These are phyloP conservation scores for Orthosia incerta DNA, from an alignment of 2,888 invertebrate genomes.

Conservation along the genomic window DNA sequence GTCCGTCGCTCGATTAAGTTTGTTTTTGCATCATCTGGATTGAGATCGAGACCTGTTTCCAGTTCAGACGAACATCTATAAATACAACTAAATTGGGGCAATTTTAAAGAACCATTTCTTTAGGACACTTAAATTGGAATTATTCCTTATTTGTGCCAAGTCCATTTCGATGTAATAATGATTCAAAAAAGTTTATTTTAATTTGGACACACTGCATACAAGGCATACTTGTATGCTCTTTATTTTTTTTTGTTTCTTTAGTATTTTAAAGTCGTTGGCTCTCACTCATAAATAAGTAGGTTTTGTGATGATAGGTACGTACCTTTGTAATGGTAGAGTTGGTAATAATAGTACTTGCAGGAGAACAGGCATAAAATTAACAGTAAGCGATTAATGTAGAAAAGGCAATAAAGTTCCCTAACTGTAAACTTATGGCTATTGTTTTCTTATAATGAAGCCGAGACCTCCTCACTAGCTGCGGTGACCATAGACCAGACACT, in stretches of 20 bases:
- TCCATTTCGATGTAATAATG: not conserved
- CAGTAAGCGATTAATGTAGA: slow-evolving; percentile 32
- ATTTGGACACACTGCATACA: not conserved
- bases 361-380: slow-evolving; percentile 47
- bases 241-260: no score
- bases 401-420: slow-evolving; percentile 44
- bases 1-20: not conserved
- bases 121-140: not conserved
- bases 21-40: slow-evolving; percentile 19
- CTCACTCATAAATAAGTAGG: not conserved
- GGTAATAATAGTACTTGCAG: slow-evolving; percentile 2
- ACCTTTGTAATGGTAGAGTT: no score
- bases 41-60: slow-evolving; percentile 44
- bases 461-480: not conserved
- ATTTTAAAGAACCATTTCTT: not conserved
- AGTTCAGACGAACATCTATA: slow-evolving; percentile 8
- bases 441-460: slow-evolving; percentile 21
- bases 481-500: not conserved
- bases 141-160: not conserved
- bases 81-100: slow-evolving; percentile 30
- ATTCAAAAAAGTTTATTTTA: not conserved
- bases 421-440: slow-evolving; percentile 46
- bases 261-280: no score
- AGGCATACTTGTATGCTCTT: no score
- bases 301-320: no score